A percentile compares a stretch with the other conserved stretches of the same genome.
Evolutionary conservation across 2,888 invertebrate species (phyloP).

Genomic region (Tinea trinotella): DNA sequence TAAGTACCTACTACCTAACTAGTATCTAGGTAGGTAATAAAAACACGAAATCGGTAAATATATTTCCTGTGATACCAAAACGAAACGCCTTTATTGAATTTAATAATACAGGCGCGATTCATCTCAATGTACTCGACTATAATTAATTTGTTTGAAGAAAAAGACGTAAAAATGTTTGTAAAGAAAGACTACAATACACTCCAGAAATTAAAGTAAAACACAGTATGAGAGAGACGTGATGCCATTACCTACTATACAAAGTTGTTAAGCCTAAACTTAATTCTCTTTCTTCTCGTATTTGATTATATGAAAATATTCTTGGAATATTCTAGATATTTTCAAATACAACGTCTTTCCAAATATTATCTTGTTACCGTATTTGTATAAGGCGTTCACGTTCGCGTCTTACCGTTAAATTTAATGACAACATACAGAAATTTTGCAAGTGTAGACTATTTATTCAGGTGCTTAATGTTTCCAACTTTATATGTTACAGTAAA

Average conservation of each 20-base stretch:
- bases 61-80: too few species aligned
- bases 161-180: not conserved
- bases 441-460: not conserved
- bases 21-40: too few species aligned
- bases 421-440: constrained; percentile 1
- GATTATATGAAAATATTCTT: not conserved
- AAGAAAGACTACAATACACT: not conserved
- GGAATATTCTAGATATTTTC: constrained; percentile 4
- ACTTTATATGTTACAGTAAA: not conserved
- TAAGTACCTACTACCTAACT: too few species aligned
- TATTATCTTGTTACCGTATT: constrained; percentile 1
- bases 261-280: constrained; percentile 8
- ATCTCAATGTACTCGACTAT: too few species aligned
- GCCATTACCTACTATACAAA: not conserved
- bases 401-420: not conserved
- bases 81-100: too few species aligned
- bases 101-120: too few species aligned
- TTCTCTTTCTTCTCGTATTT: constrained; percentile 1
- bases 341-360: not conserved
- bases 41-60: too few species aligned
- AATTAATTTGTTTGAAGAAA: not conserved
- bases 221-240: not conserved
- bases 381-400: not conserved
- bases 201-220: not conserved
- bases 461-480: not conserved